Base-by-base conservation (phyloP, 2,888 invertebrate genomes). In the Monoplex corrugatus region DNA sequence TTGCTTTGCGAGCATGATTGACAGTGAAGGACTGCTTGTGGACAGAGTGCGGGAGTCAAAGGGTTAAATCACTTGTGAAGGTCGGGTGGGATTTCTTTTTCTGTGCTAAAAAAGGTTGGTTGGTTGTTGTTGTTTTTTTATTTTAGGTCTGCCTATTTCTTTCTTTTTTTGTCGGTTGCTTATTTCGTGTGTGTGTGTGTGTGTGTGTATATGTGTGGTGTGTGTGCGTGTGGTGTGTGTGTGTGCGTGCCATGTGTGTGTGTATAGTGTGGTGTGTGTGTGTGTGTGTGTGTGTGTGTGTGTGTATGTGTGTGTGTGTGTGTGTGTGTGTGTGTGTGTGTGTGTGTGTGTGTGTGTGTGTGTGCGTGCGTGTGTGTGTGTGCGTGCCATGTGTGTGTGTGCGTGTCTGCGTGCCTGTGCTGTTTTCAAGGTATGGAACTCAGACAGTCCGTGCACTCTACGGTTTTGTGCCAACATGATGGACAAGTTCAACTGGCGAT, bases 401-500 rank as follows among this genome's bases (percentile, higher is more conserved):
- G 38, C 38, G 75, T 75, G 8, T 8, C 35, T 38, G 8, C 50
- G 35, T 32, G 35, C 19, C 8, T 72, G 5, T 38, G 35, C 35
- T 72, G 35, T 43, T 19, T 6, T 86, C 2, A 40, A 98, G 98
- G 97, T 98, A 28, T 98, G 98, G 98, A 97, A 97, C 93, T 97
- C 97, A n/a, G 96, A 96, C 45, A 97, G 97, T 96, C 98, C 98
- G 10, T 97, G 97, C 23, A 96, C 96, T 87, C 96, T 95, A 84
- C 93, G 93, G 88, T 97, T 97, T 96, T 97, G 97, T 91, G 97
- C 97, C 92, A 97, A 98, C 94, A 98, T 98, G 98, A 97, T 97
- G 94, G 87, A 83, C 5, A 96, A 96, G 43, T 98, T 98, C 94
- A 97, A 97, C 92, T 98, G 98, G 98, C 98, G 98, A 95, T 98